Evolutionary conservation across 2,113 vertebrate species (phyloP).

Genomic region (Rousettus leschenaultii): DNA sequence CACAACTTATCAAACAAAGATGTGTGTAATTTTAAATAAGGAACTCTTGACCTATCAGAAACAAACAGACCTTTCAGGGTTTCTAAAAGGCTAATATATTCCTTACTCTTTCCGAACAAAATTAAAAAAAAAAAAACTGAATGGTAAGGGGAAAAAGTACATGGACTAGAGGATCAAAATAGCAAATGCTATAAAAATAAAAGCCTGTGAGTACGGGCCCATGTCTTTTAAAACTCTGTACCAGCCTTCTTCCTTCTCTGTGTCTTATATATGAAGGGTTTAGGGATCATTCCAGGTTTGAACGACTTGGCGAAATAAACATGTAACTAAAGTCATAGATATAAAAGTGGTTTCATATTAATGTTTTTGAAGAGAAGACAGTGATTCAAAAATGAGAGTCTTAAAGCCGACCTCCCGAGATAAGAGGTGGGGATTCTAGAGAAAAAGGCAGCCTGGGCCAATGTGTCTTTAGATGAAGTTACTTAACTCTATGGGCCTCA

Average conservation of each 20-base stretch:
- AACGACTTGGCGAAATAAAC: not conserved
- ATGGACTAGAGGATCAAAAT: not conserved
- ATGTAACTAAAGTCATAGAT: not conserved
- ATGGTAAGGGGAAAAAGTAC: not conserved
- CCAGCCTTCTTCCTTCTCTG: not conserved
- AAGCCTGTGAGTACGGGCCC: not conserved
- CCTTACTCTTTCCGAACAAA: slow-evolving; percentile 27
- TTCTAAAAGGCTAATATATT: slow-evolving; percentile 47
- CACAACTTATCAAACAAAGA: slow-evolving; percentile 35
- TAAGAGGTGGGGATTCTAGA: not conserved
- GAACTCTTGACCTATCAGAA: slow-evolving; percentile 38
- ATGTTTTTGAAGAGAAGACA: slow-evolving; percentile 9
- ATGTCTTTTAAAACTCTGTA: not conserved
- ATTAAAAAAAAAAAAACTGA: too few species aligned
- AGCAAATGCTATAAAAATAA: not conserved
- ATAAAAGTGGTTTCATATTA: not conserved
- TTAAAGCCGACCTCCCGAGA: not conserved
- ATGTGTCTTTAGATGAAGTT: not conserved
- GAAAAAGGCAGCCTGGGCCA: not conserved
- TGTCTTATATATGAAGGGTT: not conserved
- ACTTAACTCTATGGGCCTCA: not conserved
- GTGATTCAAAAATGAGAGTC: not conserved
- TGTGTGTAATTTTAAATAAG: slow-evolving; percentile 53
- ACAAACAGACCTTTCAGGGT: slow-evolving; percentile 1
- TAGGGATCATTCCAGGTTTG: not conserved